Evolutionary conservation across 2,797 vertebrate species (phyloP).

Genomic region (Catamblyrhynchus diadema): DNA sequence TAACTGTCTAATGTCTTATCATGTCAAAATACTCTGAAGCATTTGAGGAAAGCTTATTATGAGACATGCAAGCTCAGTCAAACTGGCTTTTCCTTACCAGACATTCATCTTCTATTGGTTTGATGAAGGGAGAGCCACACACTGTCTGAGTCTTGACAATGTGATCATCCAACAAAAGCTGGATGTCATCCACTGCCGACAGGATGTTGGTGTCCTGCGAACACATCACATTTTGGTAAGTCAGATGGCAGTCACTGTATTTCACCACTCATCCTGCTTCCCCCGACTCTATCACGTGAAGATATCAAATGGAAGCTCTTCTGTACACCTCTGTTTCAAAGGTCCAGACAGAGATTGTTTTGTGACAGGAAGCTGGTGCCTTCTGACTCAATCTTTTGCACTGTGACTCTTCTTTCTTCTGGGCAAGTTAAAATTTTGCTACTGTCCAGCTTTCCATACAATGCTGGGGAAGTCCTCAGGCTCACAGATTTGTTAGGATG

Average conservation of each 20-base stretch:
- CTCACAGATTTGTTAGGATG: neutral
- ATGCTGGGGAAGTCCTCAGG: neutral
- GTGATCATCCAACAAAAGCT: constrained; percentile 89
- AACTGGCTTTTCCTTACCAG: constrained; percentile 76
- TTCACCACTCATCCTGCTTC: neutral
- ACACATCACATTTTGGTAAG: constrained; percentile 16
- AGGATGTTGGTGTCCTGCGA: constrained; percentile 84
- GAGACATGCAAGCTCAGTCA: neutral
- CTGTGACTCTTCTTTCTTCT: neutral
- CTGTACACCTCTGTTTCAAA: neutral
- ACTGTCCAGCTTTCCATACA: neutral
- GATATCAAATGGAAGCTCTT: neutral
- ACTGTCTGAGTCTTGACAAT: constrained; percentile 92
- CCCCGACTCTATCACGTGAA: neutral
- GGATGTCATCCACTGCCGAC: constrained; percentile 88
- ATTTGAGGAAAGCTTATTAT: neutral
- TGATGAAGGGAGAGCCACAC: constrained; percentile 88
- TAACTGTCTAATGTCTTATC: neutral
- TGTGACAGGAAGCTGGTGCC: neutral
- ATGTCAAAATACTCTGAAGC: neutral
- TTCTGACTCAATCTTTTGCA: neutral
- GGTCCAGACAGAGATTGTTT: neutral
- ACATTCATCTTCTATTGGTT: constrained; percentile 86
- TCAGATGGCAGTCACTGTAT: neutral
- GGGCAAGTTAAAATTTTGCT: neutral